Base-by-base conservation (phyloP, 2,888 invertebrate genomes). In the Lepidocyrtinus sp. region DNA sequence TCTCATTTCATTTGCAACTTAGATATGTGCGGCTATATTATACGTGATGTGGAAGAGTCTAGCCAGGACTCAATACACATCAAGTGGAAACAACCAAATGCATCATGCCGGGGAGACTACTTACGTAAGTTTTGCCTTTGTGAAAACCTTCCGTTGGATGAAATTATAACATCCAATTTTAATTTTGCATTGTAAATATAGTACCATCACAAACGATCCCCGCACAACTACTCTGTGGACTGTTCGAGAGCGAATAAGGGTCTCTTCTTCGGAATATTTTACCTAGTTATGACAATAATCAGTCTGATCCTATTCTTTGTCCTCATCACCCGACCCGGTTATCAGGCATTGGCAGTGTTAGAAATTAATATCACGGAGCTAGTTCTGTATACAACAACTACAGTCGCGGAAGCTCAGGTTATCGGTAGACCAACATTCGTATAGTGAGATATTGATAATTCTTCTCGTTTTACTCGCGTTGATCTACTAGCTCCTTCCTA, bases 261-360 rank as follows among this genome's bases (percentile, higher is more conserved):
- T 86, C 92, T 97, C 71, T 97, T 97, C 92, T 95, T 96, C 89
- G 97, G 97, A 87, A 91, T 97, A 70, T 91, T 97, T 81, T 92
- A 96, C 84, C 91, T 97, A 87, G 96, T 97, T 85, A 95, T 95
- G 75, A 95, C 96, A 22, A 91, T 97, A 87, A 97, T 97, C 89
- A 96, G 96, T 90, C 91, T 98, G 89, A 97, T 98, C 87, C 92
- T 97, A 85, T 98, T 97, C 93, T 97, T 97, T 91, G 97, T 98
- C 85, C 92, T 98, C 87, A 94, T 97, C 86, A 94, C 94, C 89
- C 92, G 93, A 68, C 94, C 94, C 9, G 94, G 95, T 87, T 93
- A 94, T 86, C 93, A 95, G 1, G 93, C 93, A 22, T 90, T 96
- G 85, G 96, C 96, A 0, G 94, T 96, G 1, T 93, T 96, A 68